Evolutionary conservation across 1,140 invertebrate genomes (phyloP).

Genomic region (Saxidomus purpurata): DNA sequence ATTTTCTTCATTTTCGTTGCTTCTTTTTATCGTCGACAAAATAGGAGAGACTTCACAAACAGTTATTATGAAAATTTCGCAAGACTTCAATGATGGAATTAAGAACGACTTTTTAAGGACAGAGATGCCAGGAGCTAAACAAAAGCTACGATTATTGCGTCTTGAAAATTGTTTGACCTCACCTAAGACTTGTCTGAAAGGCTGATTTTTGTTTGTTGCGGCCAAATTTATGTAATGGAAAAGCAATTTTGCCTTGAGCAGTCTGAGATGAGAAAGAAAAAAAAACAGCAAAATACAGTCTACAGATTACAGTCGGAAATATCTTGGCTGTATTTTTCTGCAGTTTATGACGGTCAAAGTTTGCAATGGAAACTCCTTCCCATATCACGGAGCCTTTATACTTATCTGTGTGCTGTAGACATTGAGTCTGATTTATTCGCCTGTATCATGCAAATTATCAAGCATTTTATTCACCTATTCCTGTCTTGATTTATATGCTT

Average conservation of each 20-base stretch:
- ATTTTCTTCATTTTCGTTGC: too few relatives aligned
- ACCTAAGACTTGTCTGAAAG: too few relatives aligned
- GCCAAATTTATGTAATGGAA: not conserved
- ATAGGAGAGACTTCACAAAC: too few relatives aligned
- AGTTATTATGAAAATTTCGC: too few relatives aligned
- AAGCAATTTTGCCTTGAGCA: not conserved
- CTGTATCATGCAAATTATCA: conserved; percentile 21
- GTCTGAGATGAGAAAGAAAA: not conserved
- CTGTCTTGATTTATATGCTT: not conserved
- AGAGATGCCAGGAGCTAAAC: too few relatives aligned
- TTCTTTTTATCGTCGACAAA: too few relatives aligned
- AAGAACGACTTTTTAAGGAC: too few relatives aligned
- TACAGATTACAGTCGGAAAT: not conserved
- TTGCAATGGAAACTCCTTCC: not conserved
- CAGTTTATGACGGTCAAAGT: not conserved
- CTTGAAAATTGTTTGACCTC: too few relatives aligned
- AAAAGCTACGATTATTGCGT: too few relatives aligned
- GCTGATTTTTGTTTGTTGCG: not conserved
- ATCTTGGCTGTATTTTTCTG: not conserved
- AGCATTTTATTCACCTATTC: conserved; percentile 9
- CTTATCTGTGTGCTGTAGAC: conserved; percentile 30
- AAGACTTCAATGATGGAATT: too few relatives aligned
- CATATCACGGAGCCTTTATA: not conserved
- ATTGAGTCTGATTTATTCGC: conserved; percentile 20
- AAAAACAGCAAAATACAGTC: not conserved